phyloP scores from a whole-genome alignment of 1,140 invertebrate genomes.

The Subanguina moxae region DNA sequence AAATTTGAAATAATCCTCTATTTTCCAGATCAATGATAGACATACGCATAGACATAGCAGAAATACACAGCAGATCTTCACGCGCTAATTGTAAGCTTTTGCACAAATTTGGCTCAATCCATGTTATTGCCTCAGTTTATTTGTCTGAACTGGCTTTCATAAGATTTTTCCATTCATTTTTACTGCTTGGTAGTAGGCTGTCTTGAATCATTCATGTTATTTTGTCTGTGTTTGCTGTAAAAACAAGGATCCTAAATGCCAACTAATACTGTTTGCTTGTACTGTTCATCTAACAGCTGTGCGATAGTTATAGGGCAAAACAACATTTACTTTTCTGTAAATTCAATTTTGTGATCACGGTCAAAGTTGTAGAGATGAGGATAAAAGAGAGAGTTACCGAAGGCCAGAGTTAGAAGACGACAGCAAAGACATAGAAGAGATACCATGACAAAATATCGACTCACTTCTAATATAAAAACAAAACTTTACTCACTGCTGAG shows the following conservation, averaged over 20 bases:
- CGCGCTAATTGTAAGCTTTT: conserved; percentile 53
- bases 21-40: conserved; percentile 48
- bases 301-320: no score
- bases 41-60: conserved; percentile 56
- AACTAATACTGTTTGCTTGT: background rate
- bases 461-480: no score
- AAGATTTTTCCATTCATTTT: background rate
- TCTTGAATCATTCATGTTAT: conserved; percentile 2
- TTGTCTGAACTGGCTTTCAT: background rate
- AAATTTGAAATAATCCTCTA: background rate
- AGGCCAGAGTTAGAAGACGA: no score
- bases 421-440: no score
- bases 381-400: no score
- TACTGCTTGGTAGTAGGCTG: background rate
- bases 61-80: conserved; percentile 51
- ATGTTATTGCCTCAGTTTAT: conserved; percentile 16
- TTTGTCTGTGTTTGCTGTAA: conserved; percentile 11
- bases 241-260: background rate
- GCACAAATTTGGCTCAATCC: conserved; percentile 13
- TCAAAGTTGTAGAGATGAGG: no score
- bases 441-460: no score
- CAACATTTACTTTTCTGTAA: no score
- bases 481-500: no score
- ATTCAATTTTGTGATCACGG: no score
- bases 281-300: background rate